Evolutionary conservation across 2,888 invertebrate species (phyloP), one percentile per base, ranked within the genome.

Genomic region (Rhagophthalmus giganteus): DNA sequence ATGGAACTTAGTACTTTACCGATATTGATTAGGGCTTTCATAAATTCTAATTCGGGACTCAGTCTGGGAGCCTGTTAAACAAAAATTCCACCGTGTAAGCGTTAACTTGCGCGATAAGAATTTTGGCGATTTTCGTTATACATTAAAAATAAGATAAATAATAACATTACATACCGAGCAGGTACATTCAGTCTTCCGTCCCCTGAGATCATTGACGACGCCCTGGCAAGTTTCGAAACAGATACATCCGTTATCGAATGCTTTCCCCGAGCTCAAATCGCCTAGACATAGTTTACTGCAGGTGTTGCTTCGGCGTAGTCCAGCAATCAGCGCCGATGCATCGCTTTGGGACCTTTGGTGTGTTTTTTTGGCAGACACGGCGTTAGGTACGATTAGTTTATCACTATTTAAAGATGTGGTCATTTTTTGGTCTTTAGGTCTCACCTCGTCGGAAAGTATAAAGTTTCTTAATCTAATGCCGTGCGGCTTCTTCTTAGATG

Each of bases 171-270:
- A 79, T 74, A 86, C 86, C 67, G 83, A 82, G 73, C 90, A 92
- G 63, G 82, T 80, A 73, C 91, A 93, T 62, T 87, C 82, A 63
- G 87, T 87, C 71, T 84, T 82, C 70, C 84, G 82, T 44, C 90
- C 90, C 56, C 86, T 81, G 60, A 90, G 78, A 70, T 88, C 87
- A 68, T 88, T 90, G 50, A 87, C 85, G 58, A 86, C 83, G 51
- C 87, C 87, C 70, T 85, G 83, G 70, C 92, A 90, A 66, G 90
- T 90, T 71, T 88, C 86, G 66, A 92, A 92, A 73, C 94, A 94
- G 58, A 86, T 83, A 78, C 98, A 99, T 55, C 96, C 96, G 74
- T 88, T 96, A 77, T 98, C 96, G 75, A 97, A 98, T 15, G 96
- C 97, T 66, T 91, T 85, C 27, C 97, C 98, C 9, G 96, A 92